These are phyloP conservation scores for Turnix velox DNA, from an alignment of 2,113 vertebrate genomes.

Conservation along the genomic window DNA sequence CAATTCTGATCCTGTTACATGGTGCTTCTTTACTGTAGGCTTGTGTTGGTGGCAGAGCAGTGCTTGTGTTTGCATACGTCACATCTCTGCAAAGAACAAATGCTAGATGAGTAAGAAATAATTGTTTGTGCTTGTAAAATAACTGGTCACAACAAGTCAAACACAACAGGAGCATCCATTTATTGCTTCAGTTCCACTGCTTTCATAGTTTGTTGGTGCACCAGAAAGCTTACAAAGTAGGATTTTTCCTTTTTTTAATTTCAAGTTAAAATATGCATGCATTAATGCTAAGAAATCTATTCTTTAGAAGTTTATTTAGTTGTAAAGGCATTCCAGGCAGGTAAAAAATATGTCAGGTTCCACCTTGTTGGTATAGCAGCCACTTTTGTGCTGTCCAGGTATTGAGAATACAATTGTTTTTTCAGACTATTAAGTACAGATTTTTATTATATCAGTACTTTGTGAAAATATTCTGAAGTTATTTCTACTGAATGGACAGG, in stretches of 20 bases:
- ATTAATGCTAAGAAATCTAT: not conserved
- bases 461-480: not conserved
- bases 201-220: not conserved
- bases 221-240: not conserved
- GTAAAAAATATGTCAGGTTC: not conserved
- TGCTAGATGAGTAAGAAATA: not conserved
- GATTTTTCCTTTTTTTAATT: not conserved
- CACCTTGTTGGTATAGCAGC: not conserved
- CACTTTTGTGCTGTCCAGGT: not conserved
- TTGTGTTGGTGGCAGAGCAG: not conserved
- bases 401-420: not conserved
- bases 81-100: not conserved
- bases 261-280: not conserved
- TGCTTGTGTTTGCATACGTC: not conserved
- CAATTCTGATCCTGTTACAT: not conserved
- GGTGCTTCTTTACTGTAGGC: not conserved
- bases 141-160: not conserved
- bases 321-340: not conserved
- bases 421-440: not conserved
- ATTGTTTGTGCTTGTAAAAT: not conserved
- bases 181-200: not conserved
- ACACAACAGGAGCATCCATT: not conserved
- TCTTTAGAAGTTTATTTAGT: not conserved
- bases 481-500: not conserved
- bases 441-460: not conserved